A percentile compares a stretch with the other conserved stretches of the same genome.
Evolutionary conservation across 1,140 invertebrate genomes (phyloP).

Genomic region (Lepidurus arcticus): DNA sequence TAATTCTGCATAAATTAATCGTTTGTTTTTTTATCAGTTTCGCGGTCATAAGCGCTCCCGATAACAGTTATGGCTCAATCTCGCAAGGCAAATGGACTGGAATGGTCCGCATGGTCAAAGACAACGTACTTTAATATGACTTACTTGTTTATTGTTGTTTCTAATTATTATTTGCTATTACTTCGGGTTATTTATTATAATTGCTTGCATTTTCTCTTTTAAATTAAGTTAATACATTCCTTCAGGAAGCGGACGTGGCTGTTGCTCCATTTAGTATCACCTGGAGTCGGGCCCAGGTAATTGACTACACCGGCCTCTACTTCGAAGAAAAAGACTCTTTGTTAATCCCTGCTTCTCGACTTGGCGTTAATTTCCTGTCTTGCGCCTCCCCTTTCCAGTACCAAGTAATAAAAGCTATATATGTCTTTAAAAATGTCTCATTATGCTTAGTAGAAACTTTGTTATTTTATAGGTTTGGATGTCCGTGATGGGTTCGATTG

Average conservation of each 20-base stretch:
- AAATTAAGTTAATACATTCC: not conserved
- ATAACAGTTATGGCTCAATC: not conserved
- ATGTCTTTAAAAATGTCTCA: not conserved
- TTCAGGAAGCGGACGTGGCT: not conserved
- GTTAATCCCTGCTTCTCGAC: not conserved
- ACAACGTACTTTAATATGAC: not conserved
- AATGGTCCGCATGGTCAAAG: constrained; percentile 14
- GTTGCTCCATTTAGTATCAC: constrained; percentile 1
- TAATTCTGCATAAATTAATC: not conserved
- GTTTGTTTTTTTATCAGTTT: not conserved
- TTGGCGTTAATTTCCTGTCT: not conserved
- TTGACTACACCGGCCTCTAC: not conserved
- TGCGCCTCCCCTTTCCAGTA: not conserved
- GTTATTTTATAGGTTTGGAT: not conserved
- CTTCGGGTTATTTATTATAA: not conserved
- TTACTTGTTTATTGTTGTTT: not conserved
- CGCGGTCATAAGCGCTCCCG: not conserved
- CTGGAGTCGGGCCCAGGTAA: not conserved
- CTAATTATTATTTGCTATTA: not conserved
- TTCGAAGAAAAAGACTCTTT: not conserved
- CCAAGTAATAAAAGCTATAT: not conserved
- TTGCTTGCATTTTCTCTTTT: not conserved
- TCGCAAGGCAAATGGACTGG: constrained; percentile 10
- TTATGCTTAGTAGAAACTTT: not conserved
- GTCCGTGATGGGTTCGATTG: not conserved